Evolutionary conservation across 2,113 vertebrate genomes (phyloP).

Genomic region (Ailuropoda melanoleuca): DNA sequence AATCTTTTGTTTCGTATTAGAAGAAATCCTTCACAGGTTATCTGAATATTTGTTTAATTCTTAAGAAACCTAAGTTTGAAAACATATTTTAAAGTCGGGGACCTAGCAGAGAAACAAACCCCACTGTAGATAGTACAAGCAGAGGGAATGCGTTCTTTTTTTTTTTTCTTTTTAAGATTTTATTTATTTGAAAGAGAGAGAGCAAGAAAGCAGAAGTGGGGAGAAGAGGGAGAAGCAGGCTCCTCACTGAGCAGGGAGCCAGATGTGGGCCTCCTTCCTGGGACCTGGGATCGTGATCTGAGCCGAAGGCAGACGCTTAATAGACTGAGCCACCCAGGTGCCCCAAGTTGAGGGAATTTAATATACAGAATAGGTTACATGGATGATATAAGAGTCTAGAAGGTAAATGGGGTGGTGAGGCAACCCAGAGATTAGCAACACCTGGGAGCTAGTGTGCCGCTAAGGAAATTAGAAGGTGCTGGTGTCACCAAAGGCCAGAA

Average conservation of each 20-base stretch:
- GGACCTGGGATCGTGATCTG: neutral
- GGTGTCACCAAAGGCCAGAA: neutral
- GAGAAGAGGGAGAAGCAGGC: neutral
- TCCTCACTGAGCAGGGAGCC: neutral
- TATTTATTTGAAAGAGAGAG: neutral
- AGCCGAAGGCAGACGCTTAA: neutral
- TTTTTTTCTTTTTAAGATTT: neutral
- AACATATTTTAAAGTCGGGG: constrained; percentile 31
- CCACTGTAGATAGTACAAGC: neutral
- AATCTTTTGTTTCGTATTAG: constrained; percentile 17
- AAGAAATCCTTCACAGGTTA: neutral
- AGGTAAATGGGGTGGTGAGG: neutral
- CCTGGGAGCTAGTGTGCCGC: neutral
- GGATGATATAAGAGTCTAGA: neutral
- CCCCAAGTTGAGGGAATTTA: neutral
- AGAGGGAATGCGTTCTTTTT: neutral
- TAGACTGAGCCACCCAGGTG: neutral
- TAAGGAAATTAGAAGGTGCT: neutral
- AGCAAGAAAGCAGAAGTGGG: neutral
- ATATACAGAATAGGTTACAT: neutral
- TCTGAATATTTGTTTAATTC: constrained; percentile 23
- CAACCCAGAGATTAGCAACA: neutral
- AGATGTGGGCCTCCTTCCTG: neutral
- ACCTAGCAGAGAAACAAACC: constrained; percentile 36
- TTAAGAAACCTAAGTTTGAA: constrained; percentile 54